Evolutionary conservation across 2,888 invertebrate genomes (phyloP).

Genomic region (Trichacis sp.): DNA sequence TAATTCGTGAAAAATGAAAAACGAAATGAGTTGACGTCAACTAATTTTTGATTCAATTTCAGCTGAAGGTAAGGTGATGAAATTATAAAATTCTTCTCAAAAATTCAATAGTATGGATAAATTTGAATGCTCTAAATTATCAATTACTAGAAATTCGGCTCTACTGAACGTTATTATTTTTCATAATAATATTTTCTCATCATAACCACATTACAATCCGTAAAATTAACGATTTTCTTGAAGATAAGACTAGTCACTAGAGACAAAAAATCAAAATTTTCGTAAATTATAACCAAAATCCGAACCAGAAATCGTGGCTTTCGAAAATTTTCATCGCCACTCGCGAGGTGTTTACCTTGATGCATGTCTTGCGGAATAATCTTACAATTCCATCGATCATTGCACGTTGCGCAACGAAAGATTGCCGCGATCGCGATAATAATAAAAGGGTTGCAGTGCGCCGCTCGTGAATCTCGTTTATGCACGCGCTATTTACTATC

Average conservation of each 20-base stretch:
- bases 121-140: no score
- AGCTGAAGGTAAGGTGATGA: no score
- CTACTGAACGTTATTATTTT: no score
- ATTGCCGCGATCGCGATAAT: conserved; percentile 24
- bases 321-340: not conserved
- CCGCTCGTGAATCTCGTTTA: conserved; percentile 34
- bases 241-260: not conserved
- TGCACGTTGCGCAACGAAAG: conserved; percentile 22
- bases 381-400: conserved; percentile 10
- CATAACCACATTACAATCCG: no score
- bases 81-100: no score
- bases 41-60: no score
- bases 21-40: no score
- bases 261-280: not conserved
- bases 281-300: not conserved
- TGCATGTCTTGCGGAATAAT: conserved; percentile 1
- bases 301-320: not conserved
- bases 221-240: not conserved
- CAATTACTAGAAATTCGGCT: no score
- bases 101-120: no score
- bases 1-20: no score
- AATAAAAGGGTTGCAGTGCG: conserved; percentile 33
- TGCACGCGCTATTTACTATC: conserved; percentile 45
- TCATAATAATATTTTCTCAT: no score
- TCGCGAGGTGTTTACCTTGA: not conserved